A percentile compares a stretch with the other conserved stretches of the same genome.
These are phyloP conservation scores for Mesocentrotus franciscanus DNA, from an alignment of 53 echinoderm and acorn worm genomes.

Conservation along the genomic window DNA sequence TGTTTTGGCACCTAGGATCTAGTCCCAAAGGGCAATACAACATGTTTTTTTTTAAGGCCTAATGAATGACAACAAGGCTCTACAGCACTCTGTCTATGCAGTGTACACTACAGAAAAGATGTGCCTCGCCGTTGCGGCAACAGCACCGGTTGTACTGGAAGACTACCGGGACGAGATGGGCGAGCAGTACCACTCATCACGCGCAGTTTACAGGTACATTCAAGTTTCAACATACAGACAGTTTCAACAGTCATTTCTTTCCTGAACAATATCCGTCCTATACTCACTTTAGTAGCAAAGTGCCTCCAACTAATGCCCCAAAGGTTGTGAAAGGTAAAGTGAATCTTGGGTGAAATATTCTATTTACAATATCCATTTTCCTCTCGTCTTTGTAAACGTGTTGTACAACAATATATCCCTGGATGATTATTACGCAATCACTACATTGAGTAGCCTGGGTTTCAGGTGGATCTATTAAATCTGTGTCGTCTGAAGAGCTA, in stretches of 20 bases:
- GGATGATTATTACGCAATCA: neutral
- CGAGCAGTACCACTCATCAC: too few species aligned
- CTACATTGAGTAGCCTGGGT: neutral
- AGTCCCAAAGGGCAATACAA: too few species aligned
- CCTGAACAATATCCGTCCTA: too few species aligned
- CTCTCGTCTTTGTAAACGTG: neutral
- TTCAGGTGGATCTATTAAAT: neutral
- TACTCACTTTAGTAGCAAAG: constrained; percentile 45
- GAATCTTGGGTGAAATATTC: constrained; percentile 56
- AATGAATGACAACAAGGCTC: too few species aligned
- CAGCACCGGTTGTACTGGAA: too few species aligned
- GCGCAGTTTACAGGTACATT: neutral
- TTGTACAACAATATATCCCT: neutral
- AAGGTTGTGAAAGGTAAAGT: constrained; percentile 49
- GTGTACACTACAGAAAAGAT: too few species aligned
- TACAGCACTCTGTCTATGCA: too few species aligned
- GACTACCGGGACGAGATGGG: neutral
- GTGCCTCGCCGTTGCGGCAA: too few species aligned
- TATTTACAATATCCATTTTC: constrained; percentile 41
- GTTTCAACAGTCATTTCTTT: too few species aligned
- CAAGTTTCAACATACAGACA: neutral
- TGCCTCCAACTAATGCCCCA: constrained; percentile 48
- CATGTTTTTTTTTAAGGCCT: too few species aligned
- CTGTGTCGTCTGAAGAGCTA: neutral
- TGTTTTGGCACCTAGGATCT: too few species aligned